Evolutionary conservation across 2,113 vertebrate species (phyloP).

Genomic region (Hoplias malabaricus): DNA sequence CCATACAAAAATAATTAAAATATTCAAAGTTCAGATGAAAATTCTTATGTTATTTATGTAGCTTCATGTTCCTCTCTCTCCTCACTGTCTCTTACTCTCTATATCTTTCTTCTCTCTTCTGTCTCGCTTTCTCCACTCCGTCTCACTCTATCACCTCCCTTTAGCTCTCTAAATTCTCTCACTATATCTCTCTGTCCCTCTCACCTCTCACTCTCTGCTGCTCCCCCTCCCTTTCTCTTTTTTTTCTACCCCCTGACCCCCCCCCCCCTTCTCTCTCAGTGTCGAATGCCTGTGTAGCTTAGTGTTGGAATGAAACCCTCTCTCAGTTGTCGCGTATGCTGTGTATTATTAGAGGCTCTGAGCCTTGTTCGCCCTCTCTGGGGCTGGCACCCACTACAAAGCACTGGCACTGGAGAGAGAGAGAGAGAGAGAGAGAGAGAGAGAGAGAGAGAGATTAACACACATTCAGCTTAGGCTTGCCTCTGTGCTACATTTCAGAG

Average conservation of each 20-base stretch:
- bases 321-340: slow-evolving; percentile 34
- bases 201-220: too few relatives aligned
- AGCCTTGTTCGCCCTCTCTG: slow-evolving; percentile 24
- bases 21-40: too few relatives aligned
- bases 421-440: slow-evolving; percentile 37
- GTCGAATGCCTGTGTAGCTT: slow-evolving; percentile 32
- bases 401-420: slow-evolving; percentile 41
- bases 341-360: slow-evolving; percentile 35
- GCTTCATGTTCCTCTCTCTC: too few relatives aligned
- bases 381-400: slow-evolving; percentile 54
- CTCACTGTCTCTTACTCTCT: too few relatives aligned
- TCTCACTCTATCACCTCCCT: too few relatives aligned
- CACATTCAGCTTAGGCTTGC: slow-evolving; percentile 41
- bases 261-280: neutral
- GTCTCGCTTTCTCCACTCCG: neutral
- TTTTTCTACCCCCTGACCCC: neutral
- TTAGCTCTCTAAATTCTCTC: too few relatives aligned
- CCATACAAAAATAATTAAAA: too few relatives aligned
- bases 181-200: too few relatives aligned
- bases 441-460: slow-evolving; percentile 47
- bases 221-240: neutral
- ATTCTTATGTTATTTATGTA: too few relatives aligned
- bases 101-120: neutral
- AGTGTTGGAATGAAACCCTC: slow-evolving; percentile 46
- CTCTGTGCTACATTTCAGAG: slow-evolving; percentile 43